Conservation (phyloP, 2,113 vertebrate species). For the Grus americana region DNA sequence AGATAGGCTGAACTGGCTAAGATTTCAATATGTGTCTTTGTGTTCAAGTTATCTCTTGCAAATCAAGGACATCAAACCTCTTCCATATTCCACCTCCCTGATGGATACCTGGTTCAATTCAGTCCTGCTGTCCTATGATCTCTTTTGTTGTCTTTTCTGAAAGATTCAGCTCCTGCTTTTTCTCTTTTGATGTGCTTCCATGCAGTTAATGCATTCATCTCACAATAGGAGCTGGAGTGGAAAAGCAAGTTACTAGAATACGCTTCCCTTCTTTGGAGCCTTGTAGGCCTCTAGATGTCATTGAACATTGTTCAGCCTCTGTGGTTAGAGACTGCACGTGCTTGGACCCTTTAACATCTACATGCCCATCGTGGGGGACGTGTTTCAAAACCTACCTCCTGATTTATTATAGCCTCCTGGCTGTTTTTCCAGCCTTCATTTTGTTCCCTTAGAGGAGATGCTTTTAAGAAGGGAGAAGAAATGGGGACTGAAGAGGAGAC, state of each 20-base stretch:
- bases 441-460: background rate
- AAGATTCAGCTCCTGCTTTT: background rate
- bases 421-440: background rate
- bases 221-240: background rate
- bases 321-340: background rate
- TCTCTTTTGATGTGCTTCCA: background rate
- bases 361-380: rapidly evolving
- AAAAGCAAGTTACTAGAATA: background rate
- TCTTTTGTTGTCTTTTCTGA: background rate
- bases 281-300: background rate
- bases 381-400: background rate
- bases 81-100: background rate
- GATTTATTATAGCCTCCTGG: background rate
- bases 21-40: background rate
- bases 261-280: background rate
- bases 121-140: background rate
- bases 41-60: background rate
- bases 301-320: background rate
- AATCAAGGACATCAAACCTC: background rate
- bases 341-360: background rate
- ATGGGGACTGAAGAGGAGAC: background rate
- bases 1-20: background rate
- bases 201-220: background rate
- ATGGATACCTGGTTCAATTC: background rate
- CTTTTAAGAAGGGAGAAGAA: background rate